Base-by-base conservation (phyloP, 2,888 invertebrate genomes). In the Melinaea marsaeus region DNA sequence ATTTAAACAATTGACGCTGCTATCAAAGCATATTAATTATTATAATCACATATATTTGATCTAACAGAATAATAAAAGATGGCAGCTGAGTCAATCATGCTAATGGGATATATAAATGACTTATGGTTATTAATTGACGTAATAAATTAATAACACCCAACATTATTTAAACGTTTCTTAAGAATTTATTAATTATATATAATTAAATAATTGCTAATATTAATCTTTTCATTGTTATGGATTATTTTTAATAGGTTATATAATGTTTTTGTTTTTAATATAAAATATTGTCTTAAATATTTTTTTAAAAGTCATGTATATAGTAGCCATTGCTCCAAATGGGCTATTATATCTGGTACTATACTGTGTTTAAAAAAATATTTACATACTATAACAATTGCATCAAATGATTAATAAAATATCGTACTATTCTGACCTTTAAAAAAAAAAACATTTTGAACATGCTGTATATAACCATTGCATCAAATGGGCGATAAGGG, bases 251-350 rank as follows among this genome's bases (percentile, higher is more conserved):
- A 9, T 42, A 42, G 11, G 11, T 42, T 9, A 7, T 42, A 37
- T 7, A 9, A 9, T 42, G 11, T 42, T 42, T 0, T 42, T 42
- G 37, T 37, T 37, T 37, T 37, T 37, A 2, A 9, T 42, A 9
- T 9, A 9, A 42, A 9, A 42, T 42, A 3, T 13, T 13, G n/a
- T 13, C 13, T 3, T 13, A 4, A 48, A n/a, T 48, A 51, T 2
- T 34, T 22, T 61, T 22, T 33, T 4, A 42, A 6, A 9, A 65
- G 79, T n/a, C 72, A 76, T 85, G 78, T 87, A 80, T 75, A 51
- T 51, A 48, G 48, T 57, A 64, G 9, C n/a, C 22, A 64, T 68
- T 57, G 56, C 66, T 65, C 67, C 70, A 64, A 66, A 65, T 65
- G 68, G 66, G 67, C 65, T 69, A 66, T 72, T n/a, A n/a, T 22